Conservation (phyloP, 2,888 invertebrate species). For the Tenthredo livida region DNA sequence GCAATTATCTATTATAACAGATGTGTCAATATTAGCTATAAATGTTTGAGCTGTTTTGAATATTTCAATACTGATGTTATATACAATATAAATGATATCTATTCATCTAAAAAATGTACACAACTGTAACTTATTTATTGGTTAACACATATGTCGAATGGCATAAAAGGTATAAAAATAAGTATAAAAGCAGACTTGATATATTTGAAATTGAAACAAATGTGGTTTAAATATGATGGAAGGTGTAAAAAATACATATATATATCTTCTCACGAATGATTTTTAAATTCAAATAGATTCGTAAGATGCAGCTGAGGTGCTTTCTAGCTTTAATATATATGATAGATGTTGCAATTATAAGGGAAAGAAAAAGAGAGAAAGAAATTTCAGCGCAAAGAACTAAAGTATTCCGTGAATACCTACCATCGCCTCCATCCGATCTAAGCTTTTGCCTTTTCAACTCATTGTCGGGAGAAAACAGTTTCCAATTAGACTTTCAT, state of each 20-base stretch:
- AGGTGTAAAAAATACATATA: not conserved
- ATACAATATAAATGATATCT: too few relatives aligned
- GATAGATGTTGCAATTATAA: not conserved
- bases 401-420: conserved; percentile 7
- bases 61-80: not conserved
- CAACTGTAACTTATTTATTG: too few relatives aligned
- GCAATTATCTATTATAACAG: not conserved
- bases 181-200: too few relatives aligned
- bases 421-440: conserved; percentile 10
- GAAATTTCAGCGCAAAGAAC: not conserved
- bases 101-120: too few relatives aligned
- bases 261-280: not conserved
- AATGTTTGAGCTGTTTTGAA: conserved; percentile 5
- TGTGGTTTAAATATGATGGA: not conserved
- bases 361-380: not conserved
- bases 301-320: not conserved
- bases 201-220: too few relatives aligned
- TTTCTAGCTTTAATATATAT: not conserved
- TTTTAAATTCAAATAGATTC: not conserved
- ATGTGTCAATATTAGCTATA: not conserved
- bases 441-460: not conserved
- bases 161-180: too few relatives aligned
- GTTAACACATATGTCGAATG: too few relatives aligned
- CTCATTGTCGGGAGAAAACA: conserved; percentile 35
- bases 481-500: conserved; percentile 42